phyloP scores from a whole-genome alignment of 1,140 invertebrate species.

The Trachymyrmex septentrionalis region DNA sequence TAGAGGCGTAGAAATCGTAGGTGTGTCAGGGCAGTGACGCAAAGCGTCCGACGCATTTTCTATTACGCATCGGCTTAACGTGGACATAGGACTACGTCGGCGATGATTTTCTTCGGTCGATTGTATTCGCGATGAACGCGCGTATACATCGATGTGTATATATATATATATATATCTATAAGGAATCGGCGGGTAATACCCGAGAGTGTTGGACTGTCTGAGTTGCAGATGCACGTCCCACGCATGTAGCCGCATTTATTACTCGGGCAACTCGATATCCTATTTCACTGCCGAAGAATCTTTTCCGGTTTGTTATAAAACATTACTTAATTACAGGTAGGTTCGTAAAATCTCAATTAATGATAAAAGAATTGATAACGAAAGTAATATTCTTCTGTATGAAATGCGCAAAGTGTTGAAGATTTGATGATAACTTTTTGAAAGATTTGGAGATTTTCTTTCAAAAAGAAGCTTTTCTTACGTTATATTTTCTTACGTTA shows the following conservation, averaged over 20 bases:
- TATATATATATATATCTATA: not conserved
- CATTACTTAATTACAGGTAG: not conserved
- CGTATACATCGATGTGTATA: not conserved
- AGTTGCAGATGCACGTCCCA: constrained; percentile 27
- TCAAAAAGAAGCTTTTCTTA: not conserved
- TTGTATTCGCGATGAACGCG: constrained; percentile 14
- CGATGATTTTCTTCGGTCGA: constrained; percentile 55
- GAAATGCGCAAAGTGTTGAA: not conserved
- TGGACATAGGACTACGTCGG: constrained; percentile 34
- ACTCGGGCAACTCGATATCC: not conserved
- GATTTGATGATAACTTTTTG: not conserved
- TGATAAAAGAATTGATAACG: not conserved
- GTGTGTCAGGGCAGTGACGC: constrained; percentile 51
- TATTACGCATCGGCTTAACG: constrained; percentile 53
- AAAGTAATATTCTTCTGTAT: not conserved
- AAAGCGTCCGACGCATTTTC: constrained; percentile 57
- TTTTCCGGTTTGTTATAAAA: constrained; percentile 10
- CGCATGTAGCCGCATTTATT: constrained; percentile 13
- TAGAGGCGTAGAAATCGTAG: constrained; percentile 56
- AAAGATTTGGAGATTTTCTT: not conserved
- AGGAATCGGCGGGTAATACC: constrained; percentile 41
- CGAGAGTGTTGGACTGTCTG: constrained; percentile 7
- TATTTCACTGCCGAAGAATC: constrained; percentile 22
- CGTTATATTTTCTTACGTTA: not conserved
- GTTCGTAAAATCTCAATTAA: not conserved